Evolutionary conservation across 1,140 invertebrate species (phyloP), one percentile per base, ranked within the genome.

Genomic region (Apocrypta bakeri): DNA sequence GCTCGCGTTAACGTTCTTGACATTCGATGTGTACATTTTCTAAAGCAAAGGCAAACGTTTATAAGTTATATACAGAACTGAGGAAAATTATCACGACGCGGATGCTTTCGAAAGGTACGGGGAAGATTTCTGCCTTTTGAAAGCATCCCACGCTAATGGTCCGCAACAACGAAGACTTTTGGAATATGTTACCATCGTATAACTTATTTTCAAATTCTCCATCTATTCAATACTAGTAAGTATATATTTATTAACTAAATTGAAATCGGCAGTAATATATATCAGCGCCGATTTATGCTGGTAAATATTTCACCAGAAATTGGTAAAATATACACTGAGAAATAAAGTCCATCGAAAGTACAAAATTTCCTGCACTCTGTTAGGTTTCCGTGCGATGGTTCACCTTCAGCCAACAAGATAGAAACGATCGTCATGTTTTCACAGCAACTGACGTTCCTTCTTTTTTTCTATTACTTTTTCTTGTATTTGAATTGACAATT

Each of bases 91-190:
- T 48, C n/a, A 17, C 14, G 33, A 29, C 12, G 85, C 81, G 90
- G 90, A 91, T 92, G 91, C 91, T 92, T 92, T 92, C 90, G 90
- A 92, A 92, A 92, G 91, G 91, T 90, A 90, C 87, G 86, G 83
- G 31, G 31, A 87, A 69, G 86, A 86, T 87, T 85, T 87, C 84
- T 88, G 83, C 87, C 89, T 91, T 92, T 91, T 92, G 91, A 92
- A 90, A 92, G 90, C 90, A 92, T 92, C 88, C 88, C 87, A 86
- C 81, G 79, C 84, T 83, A 84, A 56, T 72, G 29, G 37, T 29
- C 17, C 66, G 48, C 68, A 78, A 63, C 48, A 64, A 66, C 68
- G 75, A 79, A 83, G n/a, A 74, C 2, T 78, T 73, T 78, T 71
- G 42, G 37, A 66, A 74, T 73, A 48, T 79, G 76, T 82, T 82